Percentiles rank a stretch among this genome's conserved stretches.
Evolutionary conservation across 1,140 invertebrate species (phyloP).

Genomic region (Mya arenaria): DNA sequence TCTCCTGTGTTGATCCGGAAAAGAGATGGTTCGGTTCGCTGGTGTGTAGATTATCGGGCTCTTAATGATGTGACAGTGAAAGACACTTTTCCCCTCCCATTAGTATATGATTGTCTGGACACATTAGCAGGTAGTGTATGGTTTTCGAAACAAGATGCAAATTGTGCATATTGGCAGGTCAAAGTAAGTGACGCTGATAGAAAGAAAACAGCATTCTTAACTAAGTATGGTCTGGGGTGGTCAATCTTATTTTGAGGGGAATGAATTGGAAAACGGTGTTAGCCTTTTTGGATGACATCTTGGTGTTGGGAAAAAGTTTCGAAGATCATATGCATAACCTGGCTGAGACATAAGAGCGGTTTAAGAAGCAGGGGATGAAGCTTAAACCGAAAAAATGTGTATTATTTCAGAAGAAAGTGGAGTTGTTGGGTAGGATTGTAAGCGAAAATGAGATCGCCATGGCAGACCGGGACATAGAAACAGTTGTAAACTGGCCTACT

Average conservation of each 20-base stretch:
- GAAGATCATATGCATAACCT: not conserved
- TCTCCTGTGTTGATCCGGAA: no score
- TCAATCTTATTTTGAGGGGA: not conserved
- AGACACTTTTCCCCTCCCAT: no score
- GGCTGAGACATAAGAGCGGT: not conserved
- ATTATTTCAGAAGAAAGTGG: conserved; percentile 39
- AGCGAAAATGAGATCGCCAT: conserved; percentile 13
- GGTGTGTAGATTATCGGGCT: no score
- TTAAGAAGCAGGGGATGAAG: conserved; percentile 1
- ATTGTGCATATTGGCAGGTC: no score
- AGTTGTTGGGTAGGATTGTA: conserved; percentile 39
- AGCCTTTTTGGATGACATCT: not conserved
- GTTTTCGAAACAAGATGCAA: no score
- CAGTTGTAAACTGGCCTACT: conserved; percentile 20
- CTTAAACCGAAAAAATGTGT: conserved; percentile 35
- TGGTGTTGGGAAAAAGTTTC: conserved; percentile 5
- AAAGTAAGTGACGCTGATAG: no score
- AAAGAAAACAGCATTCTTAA: no score
- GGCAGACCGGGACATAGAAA: not conserved
- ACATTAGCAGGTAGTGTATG: no score
- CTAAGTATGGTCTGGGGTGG: no score
- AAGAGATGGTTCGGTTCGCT: no score
- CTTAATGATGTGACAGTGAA: no score
- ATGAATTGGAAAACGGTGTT: not conserved
- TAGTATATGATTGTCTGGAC: no score